Percentiles rank a stretch among this genome's conserved stretches.
Evolutionary conservation across 2,797 vertebrate species (phyloP).

Genomic region (Ciconia nigra): DNA sequence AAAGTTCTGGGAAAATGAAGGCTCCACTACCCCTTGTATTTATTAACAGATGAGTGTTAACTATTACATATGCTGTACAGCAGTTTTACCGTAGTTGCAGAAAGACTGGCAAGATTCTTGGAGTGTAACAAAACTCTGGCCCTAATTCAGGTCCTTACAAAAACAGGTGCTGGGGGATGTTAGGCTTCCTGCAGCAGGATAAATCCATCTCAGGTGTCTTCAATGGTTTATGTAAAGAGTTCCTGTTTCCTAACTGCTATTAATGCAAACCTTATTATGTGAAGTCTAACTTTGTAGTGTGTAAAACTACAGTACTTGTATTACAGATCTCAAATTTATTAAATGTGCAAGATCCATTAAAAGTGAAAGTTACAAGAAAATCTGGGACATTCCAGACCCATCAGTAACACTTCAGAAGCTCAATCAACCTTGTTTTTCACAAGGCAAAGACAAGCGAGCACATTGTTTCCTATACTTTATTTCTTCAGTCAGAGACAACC

Average conservation of each 20-base stretch:
- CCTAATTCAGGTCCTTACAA: not conserved
- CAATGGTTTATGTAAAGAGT: fast-evolving
- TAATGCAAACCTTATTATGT: not conserved
- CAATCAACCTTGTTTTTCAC: not conserved
- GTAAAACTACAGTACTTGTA: not conserved
- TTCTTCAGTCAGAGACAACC: not conserved
- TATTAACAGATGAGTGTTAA: not conserved
- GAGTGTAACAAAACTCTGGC: not conserved
- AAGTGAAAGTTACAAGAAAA: not conserved
- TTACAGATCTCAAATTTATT: not conserved
- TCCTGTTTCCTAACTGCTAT: not conserved
- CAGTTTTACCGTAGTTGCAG: fast-evolving
- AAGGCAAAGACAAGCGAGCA: not conserved
- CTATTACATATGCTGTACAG: fast-evolving
- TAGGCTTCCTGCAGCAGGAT: not conserved
- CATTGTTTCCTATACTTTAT: constrained; percentile 9
- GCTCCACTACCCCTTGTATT: fast-evolving
- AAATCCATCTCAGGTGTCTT: not conserved
- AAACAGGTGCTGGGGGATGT: too few species aligned
- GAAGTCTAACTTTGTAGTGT: not conserved
- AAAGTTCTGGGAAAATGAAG: not conserved
- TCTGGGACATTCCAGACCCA: not conserved
- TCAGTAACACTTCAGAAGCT: not conserved
- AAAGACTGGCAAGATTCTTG: not conserved
- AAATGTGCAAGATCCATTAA: not conserved